Percentiles rank a stretch among this genome's conserved stretches.
phyloP scores from a whole-genome alignment of 2,113 vertebrate species.

The Alectura lathami region DNA sequence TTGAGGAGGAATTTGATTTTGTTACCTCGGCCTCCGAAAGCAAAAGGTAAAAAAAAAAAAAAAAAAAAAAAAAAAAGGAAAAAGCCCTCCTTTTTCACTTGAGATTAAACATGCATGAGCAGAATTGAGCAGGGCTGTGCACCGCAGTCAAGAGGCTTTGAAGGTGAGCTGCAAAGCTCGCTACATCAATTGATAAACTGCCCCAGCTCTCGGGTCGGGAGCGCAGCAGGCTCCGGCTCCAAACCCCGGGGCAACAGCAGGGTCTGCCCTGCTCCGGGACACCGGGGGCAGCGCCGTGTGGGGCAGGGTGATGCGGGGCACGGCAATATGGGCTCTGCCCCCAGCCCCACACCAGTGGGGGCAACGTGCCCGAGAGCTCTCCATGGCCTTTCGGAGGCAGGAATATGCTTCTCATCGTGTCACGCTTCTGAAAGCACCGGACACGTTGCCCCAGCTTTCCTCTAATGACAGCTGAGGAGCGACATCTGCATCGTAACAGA shows the following conservation, averaged over 20 bases:
- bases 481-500: constrained; percentile 8
- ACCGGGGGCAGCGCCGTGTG: fast-evolving
- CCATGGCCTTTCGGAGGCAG: too few species aligned
- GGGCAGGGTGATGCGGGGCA: background rate
- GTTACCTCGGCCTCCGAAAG: background rate
- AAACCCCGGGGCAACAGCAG: background rate
- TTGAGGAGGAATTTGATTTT: background rate
- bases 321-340: background rate
- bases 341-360: background rate
- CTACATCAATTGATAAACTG: constrained; percentile 13
- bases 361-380: too few species aligned
- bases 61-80: background rate
- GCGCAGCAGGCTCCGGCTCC: background rate
- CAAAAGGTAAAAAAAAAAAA: background rate
- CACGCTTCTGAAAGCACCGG: background rate
- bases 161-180: constrained; percentile 45
- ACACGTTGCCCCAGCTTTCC: background rate
- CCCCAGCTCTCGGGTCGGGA: background rate
- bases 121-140: background rate
- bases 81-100: background rate
- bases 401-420: background rate
- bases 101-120: constrained; percentile 43
- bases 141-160: background rate
- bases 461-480: constrained; percentile 39
- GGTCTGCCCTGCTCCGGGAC: fast-evolving